Base-by-base conservation (phyloP, 2,797 vertebrate species). In the Takifugu ocellatus region DNA sequence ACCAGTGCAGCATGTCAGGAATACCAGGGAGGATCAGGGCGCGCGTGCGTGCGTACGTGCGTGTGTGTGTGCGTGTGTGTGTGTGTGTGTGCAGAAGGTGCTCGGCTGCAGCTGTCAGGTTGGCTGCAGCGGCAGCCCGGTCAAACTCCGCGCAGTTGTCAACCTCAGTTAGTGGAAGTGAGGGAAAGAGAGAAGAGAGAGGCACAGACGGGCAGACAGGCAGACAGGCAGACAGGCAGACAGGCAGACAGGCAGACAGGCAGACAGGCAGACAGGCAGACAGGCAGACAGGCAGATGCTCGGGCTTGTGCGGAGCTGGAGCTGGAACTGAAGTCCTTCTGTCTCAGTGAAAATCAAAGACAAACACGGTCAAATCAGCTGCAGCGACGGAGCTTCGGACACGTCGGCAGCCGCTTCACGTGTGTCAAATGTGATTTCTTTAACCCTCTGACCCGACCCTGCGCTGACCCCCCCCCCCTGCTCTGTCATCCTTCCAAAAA, bases 81-180 rank as follows among this genome's bases (percentile, higher is more conserved):
- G 53, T 61, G 56, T 52, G 44, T 51, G 57, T 25, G 15, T 45
- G 24, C 25, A 44, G 54, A 66, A 64, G 53, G 43, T 60, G 72
- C 67, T 60, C 56, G 69, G 66, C 70, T 63, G 70, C 66, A 84
- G 82, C 82, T 87, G 86, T 88, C 85, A 78, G 79, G 71, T 81
- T 77, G 77, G 78, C 81, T 85, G 76, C 76, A 63, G 73, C 65
- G 47, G 74, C 75, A 65, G 72, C 70, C 77, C 79, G 82, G 79
- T 87, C 82, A 83, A 83, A 78, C 76, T 72, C 76, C 66, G 56
- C 82, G 79, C 85, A 85, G 84, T 88, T 89, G 88, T 89, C 88
- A 87, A 49, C 68, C 74, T 61, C 71, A 70, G 77, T 89, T 88
- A 89, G 76, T 66, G 39, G 58, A 52, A 55, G 63, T 68, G 64